Conservation (phyloP, 2,797 vertebrate genomes). For the Dermochelys coriacea region DNA sequence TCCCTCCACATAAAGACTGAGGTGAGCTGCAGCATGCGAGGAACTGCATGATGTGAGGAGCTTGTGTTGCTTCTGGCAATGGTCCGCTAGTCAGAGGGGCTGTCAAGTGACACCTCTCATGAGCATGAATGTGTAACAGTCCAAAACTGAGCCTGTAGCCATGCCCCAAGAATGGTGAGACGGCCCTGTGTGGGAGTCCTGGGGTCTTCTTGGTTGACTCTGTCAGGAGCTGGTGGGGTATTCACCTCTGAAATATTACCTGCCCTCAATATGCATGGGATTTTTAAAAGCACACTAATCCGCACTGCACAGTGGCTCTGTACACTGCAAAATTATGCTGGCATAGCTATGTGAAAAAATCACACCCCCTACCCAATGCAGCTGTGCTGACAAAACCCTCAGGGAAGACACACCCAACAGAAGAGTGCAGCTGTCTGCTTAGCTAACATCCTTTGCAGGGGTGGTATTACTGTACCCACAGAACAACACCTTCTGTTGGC, state of each 20-base stretch:
- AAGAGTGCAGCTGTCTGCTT: not conserved
- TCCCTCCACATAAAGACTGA: fast-evolving
- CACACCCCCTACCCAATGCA: too few relatives aligned
- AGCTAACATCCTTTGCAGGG: not conserved
- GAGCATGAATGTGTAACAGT: fast-evolving
- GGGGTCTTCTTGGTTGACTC: not conserved
- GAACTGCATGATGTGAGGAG: fast-evolving
- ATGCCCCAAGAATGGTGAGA: not conserved
- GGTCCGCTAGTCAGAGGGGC: not conserved
- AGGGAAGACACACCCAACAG: not conserved
- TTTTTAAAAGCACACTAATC: not conserved
- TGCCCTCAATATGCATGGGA: fast-evolving
- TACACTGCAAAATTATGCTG: not conserved
- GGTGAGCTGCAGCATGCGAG: fast-evolving
- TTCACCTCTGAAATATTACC: fast-evolving
- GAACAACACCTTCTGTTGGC: not conserved
- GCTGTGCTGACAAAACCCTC: not conserved
- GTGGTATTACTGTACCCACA: not conserved
- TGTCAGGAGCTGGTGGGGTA: fast-evolving
- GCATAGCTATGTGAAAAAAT: too few relatives aligned
- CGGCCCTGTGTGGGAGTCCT: fast-evolving
- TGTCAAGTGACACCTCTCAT: not conserved
- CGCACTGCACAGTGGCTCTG: not conserved
- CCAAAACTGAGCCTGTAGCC: not conserved
- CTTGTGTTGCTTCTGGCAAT: fast-evolving